Evolutionary conservation across 2,113 vertebrate species (phyloP), one percentile per base, ranked within the genome.

Genomic region (Rana temporaria): DNA sequence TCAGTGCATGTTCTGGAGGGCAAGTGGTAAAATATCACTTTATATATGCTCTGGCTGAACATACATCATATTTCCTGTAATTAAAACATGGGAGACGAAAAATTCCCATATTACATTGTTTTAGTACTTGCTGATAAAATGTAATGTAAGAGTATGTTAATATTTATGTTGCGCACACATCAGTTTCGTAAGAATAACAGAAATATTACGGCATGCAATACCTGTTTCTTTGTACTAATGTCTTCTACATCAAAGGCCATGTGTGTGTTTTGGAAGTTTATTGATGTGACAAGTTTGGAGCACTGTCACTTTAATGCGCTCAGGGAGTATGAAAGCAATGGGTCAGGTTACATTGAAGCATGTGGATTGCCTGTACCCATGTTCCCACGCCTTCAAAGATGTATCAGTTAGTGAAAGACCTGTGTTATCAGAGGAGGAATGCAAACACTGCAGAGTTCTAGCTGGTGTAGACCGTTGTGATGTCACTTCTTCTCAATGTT

Each of bases 301-400:
- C 30, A 59, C 80, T 66, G 52, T 60, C 22, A 24, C 70, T 74
- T 73, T 75, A 82, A 74, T 11, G 19, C 67, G 17, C 12, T 12
- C 32, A 80, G 20, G 0, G 56, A 26, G 48, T 60, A 42, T 34
- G 48, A 82, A 38, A 74, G 52, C 52, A 65, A n/a, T 20, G 55
- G 80, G 12, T 74, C 70, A 55, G 4, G 9, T 75, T 67, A 74
- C 80, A 59, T 6, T 26, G 6, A 42, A 59, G 62, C 53, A 64
- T 74, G 62, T 64, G 52, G 9, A 55, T 48, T 52, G 67, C n/a
- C 53, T 32, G 11, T 62, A 63, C 68, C 56, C 20, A 22, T 42
- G 71, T 82, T 82, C 80, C 80, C 70, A 66, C 52, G 52, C 70
- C 62, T 75, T 82, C 80, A 82, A 75, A 75, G 80, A 24, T 22